Percentiles rank a stretch among this genome's conserved stretches.
phyloP scores from a whole-genome alignment of 2,797 vertebrate genomes.

The Argyrosomus regius region DNA sequence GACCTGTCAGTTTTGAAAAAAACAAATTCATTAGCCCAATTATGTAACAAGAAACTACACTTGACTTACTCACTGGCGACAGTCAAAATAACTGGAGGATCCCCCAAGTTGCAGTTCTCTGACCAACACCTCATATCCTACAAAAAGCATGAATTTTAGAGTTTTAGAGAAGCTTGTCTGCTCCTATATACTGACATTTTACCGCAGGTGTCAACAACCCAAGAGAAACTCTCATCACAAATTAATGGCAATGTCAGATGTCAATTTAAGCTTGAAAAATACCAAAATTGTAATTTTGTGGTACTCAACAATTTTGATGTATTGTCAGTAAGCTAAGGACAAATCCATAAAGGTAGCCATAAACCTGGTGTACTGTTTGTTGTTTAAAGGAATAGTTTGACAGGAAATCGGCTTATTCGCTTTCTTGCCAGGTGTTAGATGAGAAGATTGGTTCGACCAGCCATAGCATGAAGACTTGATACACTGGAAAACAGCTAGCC shows the following conservation, averaged over 20 bases:
- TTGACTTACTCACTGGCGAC: slow-evolving; percentile 17
- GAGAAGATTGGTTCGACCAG: not conserved
- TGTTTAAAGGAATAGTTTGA: slow-evolving; percentile 4
- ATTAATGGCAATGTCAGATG: not conserved
- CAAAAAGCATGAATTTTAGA: slow-evolving; percentile 27
- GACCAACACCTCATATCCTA: slow-evolving; percentile 14
- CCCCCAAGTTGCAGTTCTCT: slow-evolving; percentile 22
- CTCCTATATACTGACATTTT: slow-evolving; percentile 8
- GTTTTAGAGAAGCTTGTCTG: slow-evolving; percentile 15
- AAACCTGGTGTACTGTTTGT: not conserved
- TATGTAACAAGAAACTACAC: slow-evolving; percentile 28
- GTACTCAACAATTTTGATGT: not conserved
- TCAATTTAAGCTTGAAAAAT: not conserved
- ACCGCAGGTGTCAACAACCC: slow-evolving; percentile 1
- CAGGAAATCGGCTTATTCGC: not conserved
- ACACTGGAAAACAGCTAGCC: not conserved
- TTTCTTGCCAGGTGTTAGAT: not conserved
- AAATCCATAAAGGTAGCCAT: slow-evolving; percentile 6
- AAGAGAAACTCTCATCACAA: slow-evolving; percentile 4
- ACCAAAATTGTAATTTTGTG: slow-evolving; percentile 7
- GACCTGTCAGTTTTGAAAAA: slow-evolving; percentile 63
- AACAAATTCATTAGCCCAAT: slow-evolving; percentile 38
- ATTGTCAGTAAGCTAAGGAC: slow-evolving; percentile 15
- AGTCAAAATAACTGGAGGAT: slow-evolving; percentile 24
- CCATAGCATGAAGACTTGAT: not conserved